Percentiles rank a stretch among this genome's conserved stretches.
These are phyloP conservation scores for Eulemur macaco DNA, from an alignment of 2,113 vertebrate species.

Conservation along the genomic window DNA sequence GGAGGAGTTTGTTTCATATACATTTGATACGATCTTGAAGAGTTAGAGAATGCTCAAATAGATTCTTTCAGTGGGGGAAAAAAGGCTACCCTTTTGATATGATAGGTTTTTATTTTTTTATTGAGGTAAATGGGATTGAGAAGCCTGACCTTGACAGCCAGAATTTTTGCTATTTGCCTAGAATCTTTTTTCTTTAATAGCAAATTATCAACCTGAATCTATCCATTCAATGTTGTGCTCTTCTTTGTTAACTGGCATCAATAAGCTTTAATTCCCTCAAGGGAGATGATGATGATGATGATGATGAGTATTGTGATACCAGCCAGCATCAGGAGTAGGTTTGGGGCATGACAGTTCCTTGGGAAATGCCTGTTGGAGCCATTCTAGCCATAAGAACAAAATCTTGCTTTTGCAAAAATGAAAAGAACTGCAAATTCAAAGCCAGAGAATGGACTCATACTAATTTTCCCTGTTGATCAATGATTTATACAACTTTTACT, in stretches of 20 bases:
- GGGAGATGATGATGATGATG: not conserved
- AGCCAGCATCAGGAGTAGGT: not conserved
- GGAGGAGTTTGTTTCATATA: conserved; percentile 21
- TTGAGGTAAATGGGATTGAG: not conserved
- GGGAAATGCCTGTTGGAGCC: not conserved
- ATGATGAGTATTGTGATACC: not conserved
- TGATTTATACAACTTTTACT: not conserved
- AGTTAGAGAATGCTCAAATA: not conserved
- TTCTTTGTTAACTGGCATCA: conserved; percentile 15
- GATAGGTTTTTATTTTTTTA: not conserved
- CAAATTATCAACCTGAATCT: not conserved
- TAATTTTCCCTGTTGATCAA: not conserved
- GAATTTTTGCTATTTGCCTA: not conserved
- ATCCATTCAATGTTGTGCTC: not conserved
- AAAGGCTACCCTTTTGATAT: not conserved
- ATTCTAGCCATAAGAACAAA: not conserved
- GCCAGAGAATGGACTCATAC: not conserved
- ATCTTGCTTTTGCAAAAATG: not conserved
- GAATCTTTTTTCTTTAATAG: not conserved
- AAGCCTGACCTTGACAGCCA: conserved; percentile 58
- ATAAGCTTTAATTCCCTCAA: not conserved
- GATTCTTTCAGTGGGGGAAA: not conserved
- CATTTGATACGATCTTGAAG: not conserved
- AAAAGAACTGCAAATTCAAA: not conserved
- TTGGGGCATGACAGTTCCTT: not conserved